Evolutionary conservation across 2,888 invertebrate genomes (phyloP).

Genomic region (Syritta pipiens): DNA sequence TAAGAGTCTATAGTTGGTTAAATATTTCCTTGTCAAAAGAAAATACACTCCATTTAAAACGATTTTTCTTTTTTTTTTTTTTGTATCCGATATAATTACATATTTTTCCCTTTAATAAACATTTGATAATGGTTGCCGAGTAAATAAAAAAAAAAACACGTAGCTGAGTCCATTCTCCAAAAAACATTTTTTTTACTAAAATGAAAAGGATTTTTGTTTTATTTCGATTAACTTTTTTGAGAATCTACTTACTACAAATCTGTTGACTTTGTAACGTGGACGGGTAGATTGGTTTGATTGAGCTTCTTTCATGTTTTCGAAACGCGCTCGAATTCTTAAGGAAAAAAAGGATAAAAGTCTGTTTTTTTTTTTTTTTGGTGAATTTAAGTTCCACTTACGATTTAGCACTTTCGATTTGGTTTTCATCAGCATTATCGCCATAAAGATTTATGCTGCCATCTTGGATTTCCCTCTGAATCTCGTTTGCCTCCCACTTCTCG

Average conservation of each 20-base stretch:
- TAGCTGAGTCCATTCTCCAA: no score
- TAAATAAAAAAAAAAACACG: not conserved
- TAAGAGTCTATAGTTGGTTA: no score
- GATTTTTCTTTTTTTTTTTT: no score
- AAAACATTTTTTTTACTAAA: slow-evolving; percentile 30
- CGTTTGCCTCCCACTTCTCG: slow-evolving; percentile 90
- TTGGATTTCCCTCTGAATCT: slow-evolving; percentile 82
- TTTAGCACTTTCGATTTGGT: slow-evolving; percentile 92
- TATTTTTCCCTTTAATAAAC: not conserved
- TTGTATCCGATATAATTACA: slow-evolving; percentile 7
- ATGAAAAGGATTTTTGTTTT: not conserved
- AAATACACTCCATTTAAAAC: no score
- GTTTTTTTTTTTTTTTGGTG: not conserved
- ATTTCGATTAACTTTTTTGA: no score
- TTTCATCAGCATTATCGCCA: slow-evolving; percentile 82
- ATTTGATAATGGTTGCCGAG: no score
- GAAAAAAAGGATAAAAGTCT: slow-evolving; percentile 19
- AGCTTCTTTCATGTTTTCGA: slow-evolving; percentile 89
- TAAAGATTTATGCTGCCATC: slow-evolving; percentile 79
- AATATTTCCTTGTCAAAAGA: not conserved
- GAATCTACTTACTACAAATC: slow-evolving; percentile 92
- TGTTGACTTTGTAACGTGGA: slow-evolving; percentile 87
- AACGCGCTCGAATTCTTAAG: slow-evolving; percentile 88
- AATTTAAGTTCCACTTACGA: slow-evolving; percentile 82
- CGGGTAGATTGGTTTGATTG: slow-evolving; percentile 80